Evolutionary conservation across 2,113 vertebrate genomes (phyloP), one percentile per base, ranked within the genome.

Genomic region (Rhabdomys dilectus): DNA sequence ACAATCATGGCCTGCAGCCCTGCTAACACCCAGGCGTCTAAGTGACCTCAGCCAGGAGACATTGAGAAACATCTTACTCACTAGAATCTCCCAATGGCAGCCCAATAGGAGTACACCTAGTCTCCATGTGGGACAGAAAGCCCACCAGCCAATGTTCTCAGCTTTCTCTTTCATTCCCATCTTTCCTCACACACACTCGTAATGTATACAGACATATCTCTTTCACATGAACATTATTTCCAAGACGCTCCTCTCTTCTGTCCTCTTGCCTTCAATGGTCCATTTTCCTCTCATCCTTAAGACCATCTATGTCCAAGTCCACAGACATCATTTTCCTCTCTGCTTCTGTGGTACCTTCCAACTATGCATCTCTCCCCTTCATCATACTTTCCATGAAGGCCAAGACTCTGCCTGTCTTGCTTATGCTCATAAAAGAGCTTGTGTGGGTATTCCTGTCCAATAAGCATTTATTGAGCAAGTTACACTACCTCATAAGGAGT

Each of bases 1-100:
- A 97, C 78, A 96, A 94, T 97, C 93, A 89, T 22, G 53, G 94
- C 93, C 91, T 82, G 39, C 42, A 94, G 66, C 89, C 88, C 86
- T 96, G 95, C 95, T 93, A 96, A 75, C 66, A 70, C 85, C 84
- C 91, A 21, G 81, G 94, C 94, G 89, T 51, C 81, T 73, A 78
- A 91, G 42, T 89, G 92, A 96, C 95, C 94, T 96, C 89, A 94
- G 94, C 36, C 77, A 87, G 93, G 92, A 89, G 93, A 62, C 66
- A 89, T 51, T 81, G 93, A 96, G 58, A 91, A 91, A 91, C 8
- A 42, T 56, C 95, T 94, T 92, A 75, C 73, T 95, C 85, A 70
- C 76, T 96, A 42, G 42, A 53, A 92, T 94, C 94, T 91, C 77
- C 81, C 80, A 81, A 56, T 62, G 77, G 76, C 68, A 87, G 56